phyloP scores from a whole-genome alignment of 1,140 invertebrate genomes.

The Vollenhovia emeryi region DNA sequence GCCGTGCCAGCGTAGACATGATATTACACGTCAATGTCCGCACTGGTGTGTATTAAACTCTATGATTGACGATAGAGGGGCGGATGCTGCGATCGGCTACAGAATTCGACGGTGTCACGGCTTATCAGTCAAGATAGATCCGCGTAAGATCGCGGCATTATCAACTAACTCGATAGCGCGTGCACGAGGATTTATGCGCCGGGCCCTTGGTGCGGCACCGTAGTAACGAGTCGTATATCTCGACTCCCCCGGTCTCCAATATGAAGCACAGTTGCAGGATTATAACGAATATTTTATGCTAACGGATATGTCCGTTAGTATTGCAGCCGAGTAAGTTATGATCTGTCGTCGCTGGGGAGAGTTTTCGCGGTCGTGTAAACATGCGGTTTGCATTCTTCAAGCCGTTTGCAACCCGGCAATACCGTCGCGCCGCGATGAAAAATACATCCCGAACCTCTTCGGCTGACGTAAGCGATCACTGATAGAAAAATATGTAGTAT shows the following conservation, averaged over 20 bases:
- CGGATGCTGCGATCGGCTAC: conserved; percentile 60
- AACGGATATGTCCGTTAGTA: conserved; percentile 37
- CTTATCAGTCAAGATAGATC: conserved; percentile 70
- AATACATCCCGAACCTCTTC: conserved; percentile 33
- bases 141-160: conserved; percentile 58
- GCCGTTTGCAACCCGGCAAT: conserved; percentile 36
- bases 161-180: conserved; percentile 59
- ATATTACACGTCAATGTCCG: conserved; percentile 73
- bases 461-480: neutral
- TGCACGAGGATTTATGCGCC: conserved; percentile 30
- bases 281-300: conserved; percentile 43
- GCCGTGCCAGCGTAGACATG: conserved; percentile 53
- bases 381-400: conserved; percentile 37
- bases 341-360: neutral
- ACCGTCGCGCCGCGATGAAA: conserved; percentile 17
- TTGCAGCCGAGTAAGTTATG: conserved; percentile 31
- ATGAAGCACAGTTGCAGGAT: conserved; percentile 25
- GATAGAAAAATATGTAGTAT: too few relatives aligned
- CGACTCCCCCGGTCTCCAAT: neutral
- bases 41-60: conserved; percentile 64
- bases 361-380: conserved; percentile 24
- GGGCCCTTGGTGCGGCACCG: neutral
- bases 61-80: conserved; percentile 68
- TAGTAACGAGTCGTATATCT: conserved; percentile 37
- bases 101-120: conserved; percentile 51